These are phyloP conservation scores for Antheraea yamamai DNA, from an alignment of 2,888 invertebrate species.

Conservation along the genomic window DNA sequence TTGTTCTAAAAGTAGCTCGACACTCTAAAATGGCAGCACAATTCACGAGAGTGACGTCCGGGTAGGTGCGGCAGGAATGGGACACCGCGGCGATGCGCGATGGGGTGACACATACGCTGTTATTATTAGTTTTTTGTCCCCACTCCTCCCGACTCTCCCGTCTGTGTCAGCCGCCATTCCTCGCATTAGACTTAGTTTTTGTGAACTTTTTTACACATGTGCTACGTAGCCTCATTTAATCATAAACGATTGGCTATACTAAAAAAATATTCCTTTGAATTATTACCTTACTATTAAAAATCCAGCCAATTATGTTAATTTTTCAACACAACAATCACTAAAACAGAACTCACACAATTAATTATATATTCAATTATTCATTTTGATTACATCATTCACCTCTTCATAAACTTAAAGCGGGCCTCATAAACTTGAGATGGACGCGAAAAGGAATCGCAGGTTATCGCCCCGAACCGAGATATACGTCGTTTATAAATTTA, in stretches of 20 bases:
- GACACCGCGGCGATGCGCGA: conserved; percentile 47
- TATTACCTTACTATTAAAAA: conserved; percentile 2
- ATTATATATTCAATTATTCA: conserved; percentile 29
- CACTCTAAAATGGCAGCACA: conserved; percentile 64
- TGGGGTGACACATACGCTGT: conserved; percentile 75
- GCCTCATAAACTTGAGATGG: conserved; percentile 43
- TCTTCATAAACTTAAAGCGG: conserved; percentile 40
- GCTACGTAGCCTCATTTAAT: conserved; percentile 27
- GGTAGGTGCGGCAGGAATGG: conserved; percentile 65
- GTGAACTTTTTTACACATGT: conserved; percentile 54
- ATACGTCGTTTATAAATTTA: conserved; percentile 52
- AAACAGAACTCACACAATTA: conserved; percentile 32
- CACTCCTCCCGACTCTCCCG: conserved; percentile 59
- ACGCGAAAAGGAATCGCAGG: conserved; percentile 39
- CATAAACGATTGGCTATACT: neutral
- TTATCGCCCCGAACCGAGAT: conserved; percentile 41
- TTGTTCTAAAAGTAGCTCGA: conserved; percentile 40
- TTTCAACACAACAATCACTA: conserved; percentile 23
- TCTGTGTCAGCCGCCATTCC: conserved; percentile 68
- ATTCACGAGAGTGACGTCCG: conserved; percentile 61
- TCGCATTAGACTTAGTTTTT: conserved; percentile 68
- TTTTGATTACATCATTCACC: conserved; percentile 41
- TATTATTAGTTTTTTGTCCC: conserved; percentile 82
- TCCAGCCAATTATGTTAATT: conserved; percentile 13
- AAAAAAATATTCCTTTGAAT: neutral